Conservation (phyloP, 2,888 invertebrate genomes). For the Lithophane socia region DNA sequence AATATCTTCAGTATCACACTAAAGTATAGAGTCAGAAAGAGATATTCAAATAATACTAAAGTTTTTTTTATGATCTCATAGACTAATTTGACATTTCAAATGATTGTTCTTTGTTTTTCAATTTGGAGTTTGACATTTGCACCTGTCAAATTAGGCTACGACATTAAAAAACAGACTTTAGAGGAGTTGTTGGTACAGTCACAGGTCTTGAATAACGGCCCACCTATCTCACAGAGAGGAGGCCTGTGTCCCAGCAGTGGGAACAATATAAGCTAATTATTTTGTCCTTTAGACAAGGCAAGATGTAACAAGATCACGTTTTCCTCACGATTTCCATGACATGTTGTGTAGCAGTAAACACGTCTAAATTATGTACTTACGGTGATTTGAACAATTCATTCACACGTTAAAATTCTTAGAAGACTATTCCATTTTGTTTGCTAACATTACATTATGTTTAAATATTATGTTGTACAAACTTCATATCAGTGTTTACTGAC, state of each 20-base stretch:
- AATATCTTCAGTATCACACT: too few relatives aligned
- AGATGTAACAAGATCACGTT: neutral
- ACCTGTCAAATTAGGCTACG: too few relatives aligned
- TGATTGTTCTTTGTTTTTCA: too few relatives aligned
- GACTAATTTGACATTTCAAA: too few relatives aligned
- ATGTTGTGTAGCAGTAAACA: slow-evolving; percentile 16
- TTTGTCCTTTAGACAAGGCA: neutral
- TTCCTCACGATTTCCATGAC: neutral
- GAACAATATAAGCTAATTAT: neutral
- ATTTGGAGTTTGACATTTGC: too few relatives aligned
- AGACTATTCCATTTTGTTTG: slow-evolving; percentile 21
- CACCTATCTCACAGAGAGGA: neutral
- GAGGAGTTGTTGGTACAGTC: too few relatives aligned
- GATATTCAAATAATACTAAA: too few relatives aligned
- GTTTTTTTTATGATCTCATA: too few relatives aligned
- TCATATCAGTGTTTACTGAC: slow-evolving; percentile 10
- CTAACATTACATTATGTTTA: slow-evolving; percentile 6
- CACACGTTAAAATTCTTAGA: slow-evolving; percentile 29
- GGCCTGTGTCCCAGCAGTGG: neutral
- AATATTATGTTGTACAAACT: neutral
- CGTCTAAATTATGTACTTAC: slow-evolving; percentile 12
- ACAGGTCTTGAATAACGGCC: neutral
- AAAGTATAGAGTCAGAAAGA: too few relatives aligned
- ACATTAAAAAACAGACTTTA: too few relatives aligned
- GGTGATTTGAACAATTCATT: slow-evolving; percentile 17